Evolutionary conservation across 2,888 invertebrate genomes (phyloP).

Genomic region (Cinara cedri): DNA sequence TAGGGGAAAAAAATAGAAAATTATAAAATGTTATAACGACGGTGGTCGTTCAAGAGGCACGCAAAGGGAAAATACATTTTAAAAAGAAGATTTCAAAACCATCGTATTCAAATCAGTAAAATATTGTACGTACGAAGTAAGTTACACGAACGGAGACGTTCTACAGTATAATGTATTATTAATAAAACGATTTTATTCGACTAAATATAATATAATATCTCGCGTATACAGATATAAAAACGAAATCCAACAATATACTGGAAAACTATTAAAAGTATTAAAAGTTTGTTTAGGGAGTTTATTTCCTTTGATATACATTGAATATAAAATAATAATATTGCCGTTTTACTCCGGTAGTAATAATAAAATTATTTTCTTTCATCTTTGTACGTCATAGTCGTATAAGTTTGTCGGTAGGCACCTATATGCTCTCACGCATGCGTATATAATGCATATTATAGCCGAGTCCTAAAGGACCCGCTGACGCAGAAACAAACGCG

Average conservation of each 20-base stretch:
- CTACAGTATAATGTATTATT: conserved; percentile 16
- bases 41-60: neutral
- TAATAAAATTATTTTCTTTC: conserved; percentile 51
- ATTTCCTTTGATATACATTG: conserved; percentile 28
- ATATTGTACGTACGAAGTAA: conserved; percentile 34
- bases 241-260: conserved; percentile 46
- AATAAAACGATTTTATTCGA: conserved; percentile 43
- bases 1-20: too few relatives aligned
- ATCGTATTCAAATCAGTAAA: conserved; percentile 45
- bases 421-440: neutral
- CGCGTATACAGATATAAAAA: conserved; percentile 23
- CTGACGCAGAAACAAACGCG: conserved; percentile 38
- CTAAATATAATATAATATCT: conserved; percentile 29
- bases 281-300: conserved; percentile 41
- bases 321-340: conserved; percentile 18
- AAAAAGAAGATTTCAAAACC: conserved; percentile 23
- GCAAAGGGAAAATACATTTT: neutral
- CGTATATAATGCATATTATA: conserved; percentile 16
- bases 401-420: neutral
- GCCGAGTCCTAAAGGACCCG: conserved; percentile 11
- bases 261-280: conserved; percentile 49
- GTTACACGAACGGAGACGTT: conserved; percentile 34
- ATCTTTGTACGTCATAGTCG: conserved; percentile 30
- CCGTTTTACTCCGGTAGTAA: conserved; percentile 27
- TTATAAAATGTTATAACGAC: too few relatives aligned